phyloP scores from a whole-genome alignment of 2,888 invertebrate species.

The Harpagoxenus sublaevis region DNA sequence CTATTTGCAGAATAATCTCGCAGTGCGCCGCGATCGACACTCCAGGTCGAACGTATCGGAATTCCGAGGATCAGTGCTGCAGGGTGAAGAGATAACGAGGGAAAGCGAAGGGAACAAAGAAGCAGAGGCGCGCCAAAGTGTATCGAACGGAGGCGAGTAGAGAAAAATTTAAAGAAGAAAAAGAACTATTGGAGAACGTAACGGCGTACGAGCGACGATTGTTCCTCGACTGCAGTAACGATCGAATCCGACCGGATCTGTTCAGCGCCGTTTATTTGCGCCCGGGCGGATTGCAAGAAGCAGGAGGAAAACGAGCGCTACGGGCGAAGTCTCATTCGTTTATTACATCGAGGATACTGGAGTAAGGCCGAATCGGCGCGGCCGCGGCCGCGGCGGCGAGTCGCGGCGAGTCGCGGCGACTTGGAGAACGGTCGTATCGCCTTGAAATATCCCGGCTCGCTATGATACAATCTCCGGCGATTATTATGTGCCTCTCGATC shows the following conservation, averaged over 20 bases:
- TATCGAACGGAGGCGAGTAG: not conserved
- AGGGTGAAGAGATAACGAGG: conserved; percentile 33
- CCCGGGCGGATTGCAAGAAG: conserved; percentile 19
- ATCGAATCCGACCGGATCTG: not conserved
- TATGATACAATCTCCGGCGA: conserved; percentile 37
- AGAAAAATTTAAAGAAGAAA: not conserved
- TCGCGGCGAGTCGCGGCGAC: not conserved
- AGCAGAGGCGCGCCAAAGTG: not conserved
- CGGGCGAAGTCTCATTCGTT: conserved; percentile 39
- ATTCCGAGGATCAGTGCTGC: conserved; percentile 24
- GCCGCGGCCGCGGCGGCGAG: conserved; percentile 9
- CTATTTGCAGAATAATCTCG: not conserved
- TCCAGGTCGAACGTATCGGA: conserved; percentile 28
- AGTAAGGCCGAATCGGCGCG: conserved; percentile 70
- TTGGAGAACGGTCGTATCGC: conserved; percentile 67
- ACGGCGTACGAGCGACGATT: not conserved
- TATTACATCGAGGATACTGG: conserved; percentile 62
- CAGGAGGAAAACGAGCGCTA: conserved; percentile 30
- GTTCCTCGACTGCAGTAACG: not conserved
- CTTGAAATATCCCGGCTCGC: conserved; percentile 64
- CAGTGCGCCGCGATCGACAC: conserved; percentile 6
- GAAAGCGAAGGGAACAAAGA: conserved; percentile 27
- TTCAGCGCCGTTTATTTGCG: conserved; percentile 34
- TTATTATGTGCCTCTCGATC: conserved; percentile 51
- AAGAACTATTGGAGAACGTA: not conserved